Base-by-base conservation (phyloP, 2,797 vertebrate species). In the Lemur catta region DNA sequence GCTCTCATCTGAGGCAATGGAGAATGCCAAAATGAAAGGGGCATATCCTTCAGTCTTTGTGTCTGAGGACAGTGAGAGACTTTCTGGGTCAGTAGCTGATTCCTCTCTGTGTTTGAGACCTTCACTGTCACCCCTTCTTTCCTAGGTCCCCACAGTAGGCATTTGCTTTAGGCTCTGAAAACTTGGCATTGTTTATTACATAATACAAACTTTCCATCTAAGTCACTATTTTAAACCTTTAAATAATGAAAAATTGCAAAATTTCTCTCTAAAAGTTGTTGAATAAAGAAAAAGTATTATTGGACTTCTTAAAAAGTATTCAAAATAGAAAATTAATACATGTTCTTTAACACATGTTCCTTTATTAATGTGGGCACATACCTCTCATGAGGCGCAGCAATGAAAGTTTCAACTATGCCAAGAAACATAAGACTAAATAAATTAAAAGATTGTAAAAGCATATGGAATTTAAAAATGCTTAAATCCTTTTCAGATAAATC, bases 371-470 rank as follows among this genome's bases (percentile, higher is more conserved):
- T 65, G 74, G 75, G 48, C 55, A 85, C n/a, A 91, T 41, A 84
- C 17, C 33, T 80, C 30, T 89, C 80, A 86, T 6, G 48, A 93
- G 89, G 89, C 88, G 46, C 65, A 59, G 67, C 26, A 59, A 65
- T 76, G 52, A 55, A 85, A 52, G 55, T 91, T 89, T 93, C n/a
- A 74, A 79, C 72, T 91, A 84, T 94, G 74, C 63, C 35, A 84
- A 87, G 84, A 82, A 97, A 89, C 17, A 79, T 61, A 86, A 69
- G 41, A 67, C n/a, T 84, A 89, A 91, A 89, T 95, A 91, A 95
- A 78, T 81, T n/a, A 93, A 85, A 95, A 91, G 48, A 4, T 55
- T 89, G 59, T 89, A 93, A 93, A 93, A 69, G 28, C 75, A 87
- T 74, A 84, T 41, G 50, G 78, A 84, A 94, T 92, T 91, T 95